Percentiles rank a stretch among this genome's conserved stretches.
Conservation (phyloP, 1,140 invertebrate genomes). For the Penaeus chinensis region DNA sequence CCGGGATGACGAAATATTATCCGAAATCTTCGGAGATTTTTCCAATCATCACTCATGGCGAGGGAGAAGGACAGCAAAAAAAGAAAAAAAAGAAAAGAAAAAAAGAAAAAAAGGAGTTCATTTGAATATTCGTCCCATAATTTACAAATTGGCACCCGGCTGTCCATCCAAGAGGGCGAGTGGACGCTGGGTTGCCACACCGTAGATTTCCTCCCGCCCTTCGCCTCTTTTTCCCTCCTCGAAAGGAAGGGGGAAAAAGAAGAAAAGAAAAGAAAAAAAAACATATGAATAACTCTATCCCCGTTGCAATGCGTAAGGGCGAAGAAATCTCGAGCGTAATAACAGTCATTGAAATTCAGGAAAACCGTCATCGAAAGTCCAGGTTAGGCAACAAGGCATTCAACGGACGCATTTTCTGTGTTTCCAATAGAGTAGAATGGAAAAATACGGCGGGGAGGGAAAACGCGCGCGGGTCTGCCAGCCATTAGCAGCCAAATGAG, state of each 20-base stretch:
- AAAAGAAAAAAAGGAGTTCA: constrained; percentile 25
- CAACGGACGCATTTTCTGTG: constrained; percentile 52
- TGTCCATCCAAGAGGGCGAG: constrained; percentile 29
- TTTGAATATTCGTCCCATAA: constrained; percentile 52
- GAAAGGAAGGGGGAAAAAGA: background rate
- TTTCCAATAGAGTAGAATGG: constrained; percentile 43
- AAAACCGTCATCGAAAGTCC: constrained; percentile 45
- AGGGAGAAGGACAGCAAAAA: no score
- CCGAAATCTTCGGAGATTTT: no score
- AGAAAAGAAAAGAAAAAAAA: background rate
- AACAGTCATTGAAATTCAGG: constrained; percentile 55
- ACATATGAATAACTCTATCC: no score
- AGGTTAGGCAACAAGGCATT: constrained; percentile 31
- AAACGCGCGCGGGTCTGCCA: constrained; percentile 53
- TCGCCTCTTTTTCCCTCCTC: no score
- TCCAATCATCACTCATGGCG: no score
- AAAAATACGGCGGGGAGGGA: constrained; percentile 35
- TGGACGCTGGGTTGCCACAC: constrained; percentile 20
- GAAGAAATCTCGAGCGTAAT: constrained; percentile 33
- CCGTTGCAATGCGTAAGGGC: no score
- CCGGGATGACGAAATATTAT: no score
- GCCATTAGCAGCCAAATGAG: constrained; percentile 61
- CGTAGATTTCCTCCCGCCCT: background rate
- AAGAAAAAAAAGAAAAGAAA: background rate
- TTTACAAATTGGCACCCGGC: constrained; percentile 49